phyloP scores from a whole-genome alignment of 2,113 vertebrate genomes.

The Octodon degus region DNA sequence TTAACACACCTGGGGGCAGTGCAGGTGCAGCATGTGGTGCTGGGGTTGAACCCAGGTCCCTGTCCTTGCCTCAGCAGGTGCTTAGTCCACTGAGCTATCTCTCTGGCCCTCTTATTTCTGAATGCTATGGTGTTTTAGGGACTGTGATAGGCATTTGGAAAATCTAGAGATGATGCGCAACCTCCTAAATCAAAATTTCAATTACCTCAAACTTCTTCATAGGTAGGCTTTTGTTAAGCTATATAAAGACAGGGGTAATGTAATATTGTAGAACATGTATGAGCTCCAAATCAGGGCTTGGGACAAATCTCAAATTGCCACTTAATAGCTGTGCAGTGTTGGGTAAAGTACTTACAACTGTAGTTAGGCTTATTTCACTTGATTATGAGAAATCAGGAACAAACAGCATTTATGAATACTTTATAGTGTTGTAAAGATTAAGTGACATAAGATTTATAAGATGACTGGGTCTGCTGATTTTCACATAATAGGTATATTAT shows the following conservation, averaged over 20 bases:
- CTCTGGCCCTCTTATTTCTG: no score
- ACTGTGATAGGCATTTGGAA: neutral
- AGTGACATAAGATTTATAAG: neutral
- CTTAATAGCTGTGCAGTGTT: neutral
- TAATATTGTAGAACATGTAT: neutral
- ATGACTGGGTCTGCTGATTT: neutral
- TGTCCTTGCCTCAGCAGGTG: no score
- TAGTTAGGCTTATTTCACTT: neutral
- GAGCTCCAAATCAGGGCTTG: slow-evolving; percentile 1
- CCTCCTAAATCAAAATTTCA: neutral
- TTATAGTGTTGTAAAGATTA: neutral
- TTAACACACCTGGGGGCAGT: no score
- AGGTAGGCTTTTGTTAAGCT: neutral
- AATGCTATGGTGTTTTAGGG: neutral
- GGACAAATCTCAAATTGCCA: neutral
- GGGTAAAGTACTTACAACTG: neutral
- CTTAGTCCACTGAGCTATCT: no score
- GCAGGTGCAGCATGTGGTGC: no score
- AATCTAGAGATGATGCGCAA: neutral
- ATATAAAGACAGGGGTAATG: neutral
- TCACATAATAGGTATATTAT: neutral
- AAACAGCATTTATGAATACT: neutral
- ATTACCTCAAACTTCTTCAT: neutral
- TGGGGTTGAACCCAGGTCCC: no score
- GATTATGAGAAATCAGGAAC: neutral